Evolutionary conservation across 2,797 vertebrate species (phyloP).

Genomic region (Cyclopterus lumpus): DNA sequence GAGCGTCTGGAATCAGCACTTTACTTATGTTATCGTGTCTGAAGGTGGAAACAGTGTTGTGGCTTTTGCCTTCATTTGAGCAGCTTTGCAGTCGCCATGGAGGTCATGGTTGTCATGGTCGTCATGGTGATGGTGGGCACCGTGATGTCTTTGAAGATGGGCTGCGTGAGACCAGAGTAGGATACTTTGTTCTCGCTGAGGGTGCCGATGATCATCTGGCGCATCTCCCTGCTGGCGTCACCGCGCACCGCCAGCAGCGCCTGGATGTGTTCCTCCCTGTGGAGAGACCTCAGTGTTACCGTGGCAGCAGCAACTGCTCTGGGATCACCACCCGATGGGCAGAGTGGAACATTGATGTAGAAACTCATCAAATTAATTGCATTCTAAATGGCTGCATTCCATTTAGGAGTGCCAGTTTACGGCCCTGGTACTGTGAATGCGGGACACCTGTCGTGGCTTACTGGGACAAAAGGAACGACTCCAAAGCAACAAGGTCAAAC

Average conservation of each 20-base stretch:
- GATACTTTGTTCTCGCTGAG: constrained; percentile 91
- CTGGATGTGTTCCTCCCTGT: constrained; percentile 95
- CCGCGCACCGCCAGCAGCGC: constrained; percentile 92
- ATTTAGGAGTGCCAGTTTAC: neutral
- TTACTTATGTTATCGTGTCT: constrained; percentile 6
- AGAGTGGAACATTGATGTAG: neutral
- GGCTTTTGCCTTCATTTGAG: constrained; percentile 85
- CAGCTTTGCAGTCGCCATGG: constrained; percentile 90
- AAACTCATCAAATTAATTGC: neutral
- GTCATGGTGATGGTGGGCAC: constrained; percentile 91
- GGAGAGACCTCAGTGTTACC: neutral
- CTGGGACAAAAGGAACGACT: neutral
- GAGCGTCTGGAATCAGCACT: neutral
- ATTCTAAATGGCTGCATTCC: neutral
- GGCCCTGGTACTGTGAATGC: neutral
- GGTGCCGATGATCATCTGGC: constrained; percentile 95
- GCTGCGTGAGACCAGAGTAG: constrained; percentile 81
- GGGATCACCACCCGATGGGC: neutral
- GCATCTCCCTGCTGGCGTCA: constrained; percentile 95
- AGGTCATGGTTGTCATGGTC: constrained; percentile 89
- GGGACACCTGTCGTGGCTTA: neutral
- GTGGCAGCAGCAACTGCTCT: neutral
- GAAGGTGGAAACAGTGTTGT: constrained; percentile 15
- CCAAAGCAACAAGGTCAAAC: neutral
- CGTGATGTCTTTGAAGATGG: constrained; percentile 93